phyloP scores from a whole-genome alignment of 2,797 vertebrate species.

The Rhynchonycteris naso region DNA sequence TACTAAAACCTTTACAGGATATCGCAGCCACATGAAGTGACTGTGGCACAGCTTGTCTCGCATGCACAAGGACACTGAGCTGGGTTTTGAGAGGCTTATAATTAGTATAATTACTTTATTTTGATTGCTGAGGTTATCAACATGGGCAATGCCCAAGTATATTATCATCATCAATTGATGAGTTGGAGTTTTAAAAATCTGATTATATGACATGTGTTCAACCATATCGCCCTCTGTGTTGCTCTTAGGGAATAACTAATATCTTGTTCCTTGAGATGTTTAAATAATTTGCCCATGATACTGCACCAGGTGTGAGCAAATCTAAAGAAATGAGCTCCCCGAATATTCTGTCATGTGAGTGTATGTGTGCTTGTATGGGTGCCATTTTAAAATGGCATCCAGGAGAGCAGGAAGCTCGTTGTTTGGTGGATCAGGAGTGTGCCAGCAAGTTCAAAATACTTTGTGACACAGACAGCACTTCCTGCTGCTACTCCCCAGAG shows the following conservation, averaged over 20 bases:
- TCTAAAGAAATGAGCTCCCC: conserved; percentile 17
- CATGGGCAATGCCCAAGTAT: conserved; percentile 79
- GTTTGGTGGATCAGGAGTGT: background rate
- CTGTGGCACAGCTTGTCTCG: conserved; percentile 61
- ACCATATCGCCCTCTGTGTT: conserved; percentile 41
- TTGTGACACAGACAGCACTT: background rate
- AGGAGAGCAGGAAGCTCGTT: background rate
- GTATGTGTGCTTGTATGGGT: background rate
- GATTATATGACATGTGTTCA: conserved; percentile 77
- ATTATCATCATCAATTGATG: conserved; percentile 81
- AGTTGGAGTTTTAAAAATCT: conserved; percentile 77
- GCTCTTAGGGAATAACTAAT: conserved; percentile 71
- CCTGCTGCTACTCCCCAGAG: background rate
- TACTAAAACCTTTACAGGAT: conserved; percentile 44
- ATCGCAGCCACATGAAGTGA: conserved; percentile 9
- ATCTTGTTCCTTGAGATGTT: conserved; percentile 52
- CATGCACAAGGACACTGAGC: conserved; percentile 74
- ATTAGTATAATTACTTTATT: conserved; percentile 82
- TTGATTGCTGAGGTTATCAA: conserved; percentile 82
- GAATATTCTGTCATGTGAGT: background rate
- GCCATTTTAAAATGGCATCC: conserved; percentile 31
- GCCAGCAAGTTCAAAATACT: conserved; percentile 8
- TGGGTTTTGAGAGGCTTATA: conserved; percentile 77
- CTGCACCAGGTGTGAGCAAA: conserved; percentile 49
- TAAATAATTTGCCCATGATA: conserved; percentile 34